Evolutionary conservation across 2,113 vertebrate species (phyloP), one percentile per base, ranked within the genome.

Genomic region (Nesogale talazaci): DNA sequence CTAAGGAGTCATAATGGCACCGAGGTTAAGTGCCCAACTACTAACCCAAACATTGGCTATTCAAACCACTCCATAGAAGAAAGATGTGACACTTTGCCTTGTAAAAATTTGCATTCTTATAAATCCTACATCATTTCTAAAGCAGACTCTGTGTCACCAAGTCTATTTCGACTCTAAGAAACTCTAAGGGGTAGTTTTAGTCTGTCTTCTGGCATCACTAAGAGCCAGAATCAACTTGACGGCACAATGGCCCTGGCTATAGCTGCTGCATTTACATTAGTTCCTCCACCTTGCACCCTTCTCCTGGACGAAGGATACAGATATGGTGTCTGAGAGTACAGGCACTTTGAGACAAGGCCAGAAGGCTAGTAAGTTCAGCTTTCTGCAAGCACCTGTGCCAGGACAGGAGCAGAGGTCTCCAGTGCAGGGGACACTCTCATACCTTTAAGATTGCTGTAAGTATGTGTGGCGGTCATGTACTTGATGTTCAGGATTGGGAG

Each of bases 251-350:
- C 27, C 27, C 42, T 42, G 27, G 27, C 85, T 61, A 36, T 52
- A 56, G 80, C 6, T 16, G n/a, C 36, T 31, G 34, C n/a, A 0
- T 5, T n/a, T 9, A 34, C 3, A 5, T 31, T 23, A 67, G 74
- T 17, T 38, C 61, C n/a, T 25, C 74, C 77, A 63, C 19, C 27
- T 3, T 0, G 0, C 40, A 27, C 31, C 31, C 34, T 56, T 52
- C 34, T 77, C 52, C 40, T 2, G 2, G 22, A 25, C 74, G 12
- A 38, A 78, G 42, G 23, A 61, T 16, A 23, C 25, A 76, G 77
- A 10, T 22, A 10, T 42, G n/a, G 9, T 25, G n/a, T 9, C 27
- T 1, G 2, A 9, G n/a, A 38, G 25, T 0, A 12, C 1, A 2
- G 29, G 22, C 3, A 29, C n/a, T 65, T n/a, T 27, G n/a, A 36